These are phyloP conservation scores for Chrysocyon brachyurus DNA, from an alignment of 2,797 vertebrate genomes.

Conservation along the genomic window DNA sequence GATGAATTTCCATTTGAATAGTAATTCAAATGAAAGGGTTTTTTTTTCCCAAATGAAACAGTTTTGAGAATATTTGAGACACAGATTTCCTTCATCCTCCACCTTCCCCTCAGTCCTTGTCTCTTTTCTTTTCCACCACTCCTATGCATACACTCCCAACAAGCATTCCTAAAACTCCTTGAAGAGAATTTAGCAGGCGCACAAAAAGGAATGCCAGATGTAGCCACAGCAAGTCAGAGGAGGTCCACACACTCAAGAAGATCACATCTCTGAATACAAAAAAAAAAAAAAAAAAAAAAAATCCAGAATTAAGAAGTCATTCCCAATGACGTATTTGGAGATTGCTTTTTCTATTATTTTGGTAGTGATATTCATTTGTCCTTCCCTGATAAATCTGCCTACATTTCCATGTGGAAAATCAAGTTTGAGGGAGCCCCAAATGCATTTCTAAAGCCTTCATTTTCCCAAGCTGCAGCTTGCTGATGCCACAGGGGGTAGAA, in stretches of 20 bases:
- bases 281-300: background rate
- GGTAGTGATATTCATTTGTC: background rate
- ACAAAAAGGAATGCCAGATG: background rate
- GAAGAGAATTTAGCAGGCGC: background rate
- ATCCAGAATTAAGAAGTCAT: background rate
- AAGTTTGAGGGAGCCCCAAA: background rate
- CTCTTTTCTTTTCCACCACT: background rate
- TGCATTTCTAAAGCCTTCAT: constrained; percentile 13
- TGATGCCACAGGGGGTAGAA: background rate
- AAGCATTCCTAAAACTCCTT: background rate
- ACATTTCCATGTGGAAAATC: background rate
- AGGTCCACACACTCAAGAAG: background rate
- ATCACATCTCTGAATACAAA: background rate
- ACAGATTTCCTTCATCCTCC: background rate
- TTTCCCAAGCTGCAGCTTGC: constrained; percentile 37
- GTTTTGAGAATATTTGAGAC: background rate
- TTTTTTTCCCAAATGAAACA: background rate
- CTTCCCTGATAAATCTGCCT: background rate
- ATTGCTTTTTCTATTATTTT: background rate
- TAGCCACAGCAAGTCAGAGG: background rate
- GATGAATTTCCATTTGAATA: constrained; percentile 35
- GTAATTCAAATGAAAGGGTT: background rate
- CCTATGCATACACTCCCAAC: background rate
- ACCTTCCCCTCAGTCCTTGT: background rate
- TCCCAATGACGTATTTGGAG: background rate